Evolutionary conservation across 2,113 vertebrate genomes (phyloP).

Genomic region (Apodemus sylvaticus): DNA sequence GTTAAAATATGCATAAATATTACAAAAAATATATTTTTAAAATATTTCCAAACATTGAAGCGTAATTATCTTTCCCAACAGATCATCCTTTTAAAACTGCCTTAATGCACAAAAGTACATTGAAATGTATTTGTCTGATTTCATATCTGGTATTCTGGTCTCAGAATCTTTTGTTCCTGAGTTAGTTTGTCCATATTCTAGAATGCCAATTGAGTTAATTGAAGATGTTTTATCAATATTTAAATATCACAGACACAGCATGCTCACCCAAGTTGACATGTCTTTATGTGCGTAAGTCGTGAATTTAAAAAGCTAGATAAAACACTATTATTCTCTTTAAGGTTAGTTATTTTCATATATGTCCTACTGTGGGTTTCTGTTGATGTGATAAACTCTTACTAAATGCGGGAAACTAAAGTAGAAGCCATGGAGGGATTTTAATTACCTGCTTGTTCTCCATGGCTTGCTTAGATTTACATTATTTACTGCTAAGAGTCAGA

Average conservation of each 20-base stretch:
- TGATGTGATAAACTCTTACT: background rate
- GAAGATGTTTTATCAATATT: background rate
- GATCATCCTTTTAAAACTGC: background rate
- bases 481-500: too few relatives aligned
- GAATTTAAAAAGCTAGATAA: background rate
- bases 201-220: background rate
- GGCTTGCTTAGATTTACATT: background rate
- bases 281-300: background rate
- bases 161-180: background rate
- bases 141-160: background rate
- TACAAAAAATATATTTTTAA: background rate
- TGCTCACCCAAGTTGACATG: background rate
- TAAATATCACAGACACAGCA: background rate
- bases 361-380: background rate
- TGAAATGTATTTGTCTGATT: background rate
- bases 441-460: background rate
- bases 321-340: background rate
- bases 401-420: too few relatives aligned
- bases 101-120: background rate
- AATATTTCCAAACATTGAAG: background rate
- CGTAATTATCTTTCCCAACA: background rate
- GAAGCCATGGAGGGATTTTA: background rate
- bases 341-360: background rate
- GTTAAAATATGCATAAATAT: background rate
- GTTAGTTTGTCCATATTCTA: background rate